Base-by-base conservation (phyloP, 2,797 vertebrate species). In the Otus scops region DNA sequence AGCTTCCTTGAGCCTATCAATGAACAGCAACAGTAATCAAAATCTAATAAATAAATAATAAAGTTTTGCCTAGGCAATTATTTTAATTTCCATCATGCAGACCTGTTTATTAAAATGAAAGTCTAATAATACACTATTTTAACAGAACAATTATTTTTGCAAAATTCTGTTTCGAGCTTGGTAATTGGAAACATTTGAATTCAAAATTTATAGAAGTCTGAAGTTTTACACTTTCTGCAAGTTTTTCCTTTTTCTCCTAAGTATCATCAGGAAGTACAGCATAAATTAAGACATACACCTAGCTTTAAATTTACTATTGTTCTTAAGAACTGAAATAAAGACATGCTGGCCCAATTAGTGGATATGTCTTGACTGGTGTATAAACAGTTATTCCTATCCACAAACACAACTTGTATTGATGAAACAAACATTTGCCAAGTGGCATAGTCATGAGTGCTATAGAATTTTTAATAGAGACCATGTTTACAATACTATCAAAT, bases 1-100 rank as follows among this genome's bases (percentile, higher is more conserved):
- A 97, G 88, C 95, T 95, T 92, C 68, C 95, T 95, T 95, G 93
- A 97, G 96, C 97, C 96, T 97, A 96, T 97, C 97, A 92, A 68
- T 5, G 19, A 93, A 86, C 23, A 95, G 47, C 45, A 93, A 79
- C 13, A 75, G 30, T 80, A 76, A 89, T 87, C 7, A 85, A 95
- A 92, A 78, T 50, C 73, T 86, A 93, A 74, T 88, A 92, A 95
- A 94, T 95, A 93, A 95, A 89, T 74, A 91, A 94, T 73, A 76
- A 88, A 86, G n/a, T 64, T 80, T 82, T 87, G 88, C 34, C 59
- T 32, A 45, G 73, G 34, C 22, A 92, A 78, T 77, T 74, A 45
- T 39, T 96, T 90, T 48, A 13, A 90, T 92, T 95, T 61, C 63
- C 15, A 70, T 77, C 71, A 64, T 13, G 30, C 27, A 69, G 83